Base-by-base conservation (phyloP, 1,140 invertebrate genomes). In the Lerema accius region DNA sequence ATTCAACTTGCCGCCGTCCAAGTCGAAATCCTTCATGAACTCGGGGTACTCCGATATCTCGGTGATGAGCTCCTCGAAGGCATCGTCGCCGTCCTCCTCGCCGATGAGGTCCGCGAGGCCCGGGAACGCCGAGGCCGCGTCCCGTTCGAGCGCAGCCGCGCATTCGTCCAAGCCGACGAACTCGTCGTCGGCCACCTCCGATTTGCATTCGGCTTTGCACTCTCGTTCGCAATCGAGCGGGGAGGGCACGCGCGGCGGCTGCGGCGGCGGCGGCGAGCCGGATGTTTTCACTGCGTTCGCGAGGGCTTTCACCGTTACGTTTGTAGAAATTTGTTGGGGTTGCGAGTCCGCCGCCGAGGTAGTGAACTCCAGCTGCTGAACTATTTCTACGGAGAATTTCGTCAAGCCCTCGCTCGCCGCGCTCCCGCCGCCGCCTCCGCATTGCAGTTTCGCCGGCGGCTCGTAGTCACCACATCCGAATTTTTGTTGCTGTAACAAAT, bases 301-400 rank as follows among this genome's bases (percentile, higher is more conserved):
- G 53, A 97, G 92, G 0, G 96, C 95, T 80, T 97, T 97, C 28
- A 98, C 96, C 4, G 96, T 97, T n/a, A 98, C 96, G 90, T 97
- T 97, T 40, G 96, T 97, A 19, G 96, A 96, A 50, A 97, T 97
- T 80, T 96, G 96, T 74, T 97, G 96, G n/a, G 95, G 94, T 73
- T 96, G 95, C 4, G 95, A 95, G 80, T 95, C 95, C 17, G 95
- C 94, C 35, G 94, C 94, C 4, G 95, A 96, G 15, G 95, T 95
- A 16, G 96, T 97, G 76, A 97, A 97, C 73, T 97, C 96, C 9
- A 97, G 81, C 80, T 98, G 96, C 76, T 98, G 96, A 0, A 96
- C 96, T 56, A 98, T 98, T 89, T 98, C 96, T 11, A 98, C 96
- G 0, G 96, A 96, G 86, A 97, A 96, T 79, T 96, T 96, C 39